Conservation (phyloP, 2,888 invertebrate genomes). For the Lycia hirtaria region DNA sequence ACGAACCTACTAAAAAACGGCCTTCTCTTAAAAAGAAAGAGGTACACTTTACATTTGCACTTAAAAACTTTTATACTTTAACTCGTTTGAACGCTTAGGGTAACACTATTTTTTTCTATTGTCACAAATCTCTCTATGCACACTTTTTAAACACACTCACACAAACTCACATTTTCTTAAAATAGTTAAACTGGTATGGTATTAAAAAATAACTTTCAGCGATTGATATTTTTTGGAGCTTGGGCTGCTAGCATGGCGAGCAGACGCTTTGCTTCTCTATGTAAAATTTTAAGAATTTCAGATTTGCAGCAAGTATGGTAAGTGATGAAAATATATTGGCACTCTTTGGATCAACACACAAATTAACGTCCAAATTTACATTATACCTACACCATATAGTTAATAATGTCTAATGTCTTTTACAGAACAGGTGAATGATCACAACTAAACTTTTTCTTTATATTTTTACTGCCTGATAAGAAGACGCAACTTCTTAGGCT, state of each 20-base stretch:
- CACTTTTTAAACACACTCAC: slow-evolving; percentile 23
- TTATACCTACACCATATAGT: background rate
- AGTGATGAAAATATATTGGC: slow-evolving; percentile 7
- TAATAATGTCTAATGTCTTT: background rate
- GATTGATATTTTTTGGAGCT: slow-evolving; percentile 40
- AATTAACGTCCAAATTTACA: background rate
- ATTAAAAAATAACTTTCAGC: slow-evolving; percentile 34
- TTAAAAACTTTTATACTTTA: slow-evolving; percentile 44
- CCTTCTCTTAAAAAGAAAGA: slow-evolving; percentile 78
- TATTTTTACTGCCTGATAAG: slow-evolving; percentile 21
- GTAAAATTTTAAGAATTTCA: slow-evolving; percentile 36
- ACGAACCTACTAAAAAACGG: slow-evolving; percentile 75
- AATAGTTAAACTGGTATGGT: slow-evolving; percentile 20
- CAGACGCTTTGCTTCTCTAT: slow-evolving; percentile 59
- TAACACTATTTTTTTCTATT: slow-evolving; percentile 43
- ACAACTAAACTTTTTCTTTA: slow-evolving; percentile 16
- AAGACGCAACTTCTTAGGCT: slow-evolving; percentile 34
- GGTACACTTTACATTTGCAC: slow-evolving; percentile 59
- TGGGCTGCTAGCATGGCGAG: slow-evolving; percentile 56
- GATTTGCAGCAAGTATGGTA: slow-evolving; percentile 16
- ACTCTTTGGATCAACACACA: background rate
- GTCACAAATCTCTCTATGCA: slow-evolving; percentile 16
- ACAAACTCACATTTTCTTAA: slow-evolving; percentile 21
- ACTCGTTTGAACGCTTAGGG: slow-evolving; percentile 47
- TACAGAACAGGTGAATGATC: slow-evolving; percentile 15